Conservation (phyloP, 2,888 invertebrate genomes). For the Tipula vernalis region DNA sequence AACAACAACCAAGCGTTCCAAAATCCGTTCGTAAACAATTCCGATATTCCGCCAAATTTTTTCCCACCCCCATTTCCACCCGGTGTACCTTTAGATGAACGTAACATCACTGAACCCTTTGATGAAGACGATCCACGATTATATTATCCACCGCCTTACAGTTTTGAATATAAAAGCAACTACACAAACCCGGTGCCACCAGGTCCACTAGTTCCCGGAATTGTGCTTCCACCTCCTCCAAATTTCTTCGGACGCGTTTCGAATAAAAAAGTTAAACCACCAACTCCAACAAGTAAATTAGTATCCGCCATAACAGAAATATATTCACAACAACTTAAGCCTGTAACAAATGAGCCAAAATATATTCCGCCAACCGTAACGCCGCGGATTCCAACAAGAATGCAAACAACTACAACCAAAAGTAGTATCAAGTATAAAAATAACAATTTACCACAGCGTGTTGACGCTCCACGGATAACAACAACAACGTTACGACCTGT, state of each 20-base stretch:
- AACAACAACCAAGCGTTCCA: slow-evolving; percentile 27
- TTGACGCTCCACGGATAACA: slow-evolving; percentile 20
- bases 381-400: slow-evolving; percentile 13
- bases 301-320: not conserved
- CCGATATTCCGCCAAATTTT: slow-evolving; percentile 17
- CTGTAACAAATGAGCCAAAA: not conserved
- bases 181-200: slow-evolving; percentile 64
- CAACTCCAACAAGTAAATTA: slow-evolving; percentile 24
- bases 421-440: not conserved
- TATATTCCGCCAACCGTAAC: slow-evolving; percentile 26
- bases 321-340: slow-evolving; percentile 6
- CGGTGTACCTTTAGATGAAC: slow-evolving; percentile 41
- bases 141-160: slow-evolving; percentile 85
- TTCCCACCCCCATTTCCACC: slow-evolving; percentile 22
- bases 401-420: slow-evolving; percentile 28
- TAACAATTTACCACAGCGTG: not conserved
- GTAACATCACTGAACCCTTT: slow-evolving; percentile 61
- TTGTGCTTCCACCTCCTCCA: slow-evolving; percentile 77
- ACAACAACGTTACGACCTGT: not conserved
- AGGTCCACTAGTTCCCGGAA: slow-evolving; percentile 78
- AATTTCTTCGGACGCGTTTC: slow-evolving; percentile 70
- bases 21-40: slow-evolving; percentile 22
- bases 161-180: slow-evolving; percentile 68
- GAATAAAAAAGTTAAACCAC: slow-evolving; percentile 32
- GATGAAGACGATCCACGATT: slow-evolving; percentile 87